phyloP scores from a whole-genome alignment of 2,888 invertebrate genomes.

The Polietes domitor region DNA sequence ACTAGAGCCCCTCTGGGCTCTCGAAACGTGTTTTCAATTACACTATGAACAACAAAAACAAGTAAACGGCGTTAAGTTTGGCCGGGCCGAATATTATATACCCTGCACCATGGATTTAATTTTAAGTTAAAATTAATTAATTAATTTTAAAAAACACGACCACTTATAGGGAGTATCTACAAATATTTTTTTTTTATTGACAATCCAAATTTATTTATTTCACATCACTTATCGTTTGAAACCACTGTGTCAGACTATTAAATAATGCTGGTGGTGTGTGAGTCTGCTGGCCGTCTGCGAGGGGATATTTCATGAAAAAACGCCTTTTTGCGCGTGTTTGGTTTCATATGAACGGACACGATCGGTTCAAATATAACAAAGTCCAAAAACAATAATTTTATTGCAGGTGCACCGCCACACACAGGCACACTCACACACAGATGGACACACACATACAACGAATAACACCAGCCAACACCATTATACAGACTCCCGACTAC shows the following conservation, averaged over 20 bases:
- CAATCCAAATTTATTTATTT: too few species aligned
- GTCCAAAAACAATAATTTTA: conserved; percentile 46
- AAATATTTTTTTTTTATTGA: too few species aligned
- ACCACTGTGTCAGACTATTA: not conserved
- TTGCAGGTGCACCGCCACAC: conserved; percentile 59
- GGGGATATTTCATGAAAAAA: conserved; percentile 52
- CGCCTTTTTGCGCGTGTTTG: conserved; percentile 60
- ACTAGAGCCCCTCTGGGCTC: too few species aligned
- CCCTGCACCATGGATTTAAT: too few species aligned
- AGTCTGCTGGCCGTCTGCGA: conserved; percentile 13
- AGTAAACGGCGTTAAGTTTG: too few species aligned
- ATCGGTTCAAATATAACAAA: conserved; percentile 37
- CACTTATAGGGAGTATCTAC: too few species aligned
- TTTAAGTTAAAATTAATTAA: too few species aligned
- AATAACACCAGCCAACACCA: conserved; percentile 27
- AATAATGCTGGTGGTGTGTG: not conserved
- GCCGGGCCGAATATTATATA: too few species aligned
- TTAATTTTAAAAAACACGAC: too few species aligned
- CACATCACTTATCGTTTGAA: not conserved
- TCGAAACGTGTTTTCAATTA: too few species aligned
- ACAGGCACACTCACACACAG: not conserved
- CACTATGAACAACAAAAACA: too few species aligned
- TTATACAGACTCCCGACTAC: conserved; percentile 44
- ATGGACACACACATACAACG: conserved; percentile 30
- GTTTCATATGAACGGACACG: conserved; percentile 53